phyloP scores from a whole-genome alignment of 2,797 vertebrate species.

The Emys orbicularis region DNA sequence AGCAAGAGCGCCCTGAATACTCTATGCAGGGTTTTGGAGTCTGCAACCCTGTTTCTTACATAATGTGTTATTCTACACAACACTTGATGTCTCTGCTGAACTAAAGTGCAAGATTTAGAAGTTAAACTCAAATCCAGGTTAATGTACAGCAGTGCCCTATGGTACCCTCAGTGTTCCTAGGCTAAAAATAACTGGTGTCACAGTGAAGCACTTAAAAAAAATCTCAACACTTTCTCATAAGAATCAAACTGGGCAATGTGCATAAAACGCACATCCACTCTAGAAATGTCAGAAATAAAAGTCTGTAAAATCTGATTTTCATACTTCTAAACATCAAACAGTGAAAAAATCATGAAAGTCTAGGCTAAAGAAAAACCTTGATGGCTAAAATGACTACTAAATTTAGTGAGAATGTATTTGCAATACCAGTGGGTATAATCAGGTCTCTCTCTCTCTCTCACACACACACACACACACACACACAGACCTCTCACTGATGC shows the following conservation, averaged over 20 bases:
- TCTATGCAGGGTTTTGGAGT: not conserved
- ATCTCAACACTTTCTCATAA: not conserved
- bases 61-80: not conserved
- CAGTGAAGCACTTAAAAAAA: not conserved
- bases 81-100: not conserved
- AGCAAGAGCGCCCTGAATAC: not conserved
- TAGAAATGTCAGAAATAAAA: not conserved
- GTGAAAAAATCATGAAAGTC: rapidly evolving
- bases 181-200: slow-evolving; percentile 27
- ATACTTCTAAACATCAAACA: not conserved
- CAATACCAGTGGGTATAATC: not conserved
- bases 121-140: not conserved
- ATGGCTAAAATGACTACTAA: not conserved
- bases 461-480: not conserved
- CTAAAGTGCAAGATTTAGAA: not conserved
- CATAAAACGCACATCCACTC: not conserved
- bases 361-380: not conserved
- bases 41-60: not conserved
- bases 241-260: not conserved
- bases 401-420: not conserved
- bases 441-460: not conserved
- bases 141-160: slow-evolving; percentile 15
- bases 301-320: not conserved
- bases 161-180: not conserved
- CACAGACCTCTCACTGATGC: not conserved